Base-by-base conservation (phyloP, 2,113 vertebrate species). In the Tachysurus fulvidraco region DNA sequence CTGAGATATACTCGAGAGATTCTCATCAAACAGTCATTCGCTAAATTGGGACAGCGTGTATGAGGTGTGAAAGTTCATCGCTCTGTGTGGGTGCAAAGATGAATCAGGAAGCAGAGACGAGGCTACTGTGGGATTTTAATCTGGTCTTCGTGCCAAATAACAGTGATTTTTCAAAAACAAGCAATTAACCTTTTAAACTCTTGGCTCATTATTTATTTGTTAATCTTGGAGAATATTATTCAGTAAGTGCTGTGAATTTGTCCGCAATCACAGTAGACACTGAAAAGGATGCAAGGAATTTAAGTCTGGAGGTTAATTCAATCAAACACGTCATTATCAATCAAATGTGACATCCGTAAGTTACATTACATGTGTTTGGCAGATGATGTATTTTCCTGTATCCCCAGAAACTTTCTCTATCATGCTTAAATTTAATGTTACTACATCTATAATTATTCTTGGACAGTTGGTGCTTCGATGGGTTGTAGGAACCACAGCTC, bases 151-250 rank as follows among this genome's bases (percentile, higher is more conserved):
- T 4, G 21, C 57, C 21, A 81, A 81, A n/a, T 62, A 44, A 62
- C 25, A 3, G 59, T 41, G 54, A 16, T 28, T 64, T 82, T 46
- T 82, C 12, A n/a, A 46, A 82, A 82, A 50, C 59, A 64, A 46
- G 36, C 23, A 82, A 82, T 82, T 82, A 82, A 64, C 80, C 80
- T 82, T 36, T 46, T 50, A 64, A 82, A 64, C 80, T n/a, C 80
- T 50, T 82, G 23, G 80, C 80, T 82, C 80, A 64, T 82, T 82
- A 82, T 82, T 82, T 17, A 46, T 36, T 64, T 64, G 41, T 82
- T 46, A 62, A 82, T 25, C 14, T 87, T 67, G 44, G 76, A 83
- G 12, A 57, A 21, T 44, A 44, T 41, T 62, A 81, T 81, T 62
- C 21, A 59, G 55, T 23, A 36, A 36, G 2, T 81, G 0, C 57